Conservation (phyloP, 2,888 invertebrate genomes). For the Graphium colonna region DNA sequence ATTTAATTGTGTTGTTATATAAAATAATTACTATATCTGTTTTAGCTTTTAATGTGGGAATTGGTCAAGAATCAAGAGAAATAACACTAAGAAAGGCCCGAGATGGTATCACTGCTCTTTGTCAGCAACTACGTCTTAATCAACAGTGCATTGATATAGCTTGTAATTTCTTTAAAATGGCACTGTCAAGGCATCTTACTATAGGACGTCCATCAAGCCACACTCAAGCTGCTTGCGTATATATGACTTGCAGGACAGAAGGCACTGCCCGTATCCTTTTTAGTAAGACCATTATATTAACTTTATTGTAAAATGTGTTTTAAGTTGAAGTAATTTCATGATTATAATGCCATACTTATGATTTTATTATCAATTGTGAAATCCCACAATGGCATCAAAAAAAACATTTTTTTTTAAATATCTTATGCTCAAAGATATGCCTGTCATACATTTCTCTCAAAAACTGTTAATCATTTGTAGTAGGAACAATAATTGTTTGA, state of each 20-base stretch:
- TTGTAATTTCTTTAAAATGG: conserved; percentile 96
- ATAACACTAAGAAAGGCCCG: conserved; percentile 94
- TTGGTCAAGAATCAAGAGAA: conserved; percentile 94
- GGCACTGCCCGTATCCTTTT: conserved; percentile 94
- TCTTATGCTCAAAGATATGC: no score
- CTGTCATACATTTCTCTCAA: no score
- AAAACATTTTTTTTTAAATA: no score
- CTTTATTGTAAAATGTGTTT: no score
- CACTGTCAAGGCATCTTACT: conserved; percentile 89
- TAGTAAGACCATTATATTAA: not conserved
- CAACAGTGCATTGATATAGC: conserved; percentile 96
- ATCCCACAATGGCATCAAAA: no score
- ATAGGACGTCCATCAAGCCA: conserved; percentile 94
- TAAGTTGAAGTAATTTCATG: no score
- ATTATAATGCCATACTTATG: no score
- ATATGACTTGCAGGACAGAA: conserved; percentile 97
- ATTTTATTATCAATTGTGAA: no score
- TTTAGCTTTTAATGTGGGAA: conserved; percentile 87
- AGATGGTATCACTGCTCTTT: conserved; percentile 90
- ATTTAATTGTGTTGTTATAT: no score
- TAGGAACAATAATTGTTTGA: no score
- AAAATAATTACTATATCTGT: conserved; percentile 26
- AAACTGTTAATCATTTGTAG: no score
- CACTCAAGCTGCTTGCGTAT: conserved; percentile 98
- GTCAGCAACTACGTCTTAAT: conserved; percentile 92